These are phyloP conservation scores for Teleopsis dalmanni DNA, from an alignment of 1,140 invertebrate species.

Conservation along the genomic window DNA sequence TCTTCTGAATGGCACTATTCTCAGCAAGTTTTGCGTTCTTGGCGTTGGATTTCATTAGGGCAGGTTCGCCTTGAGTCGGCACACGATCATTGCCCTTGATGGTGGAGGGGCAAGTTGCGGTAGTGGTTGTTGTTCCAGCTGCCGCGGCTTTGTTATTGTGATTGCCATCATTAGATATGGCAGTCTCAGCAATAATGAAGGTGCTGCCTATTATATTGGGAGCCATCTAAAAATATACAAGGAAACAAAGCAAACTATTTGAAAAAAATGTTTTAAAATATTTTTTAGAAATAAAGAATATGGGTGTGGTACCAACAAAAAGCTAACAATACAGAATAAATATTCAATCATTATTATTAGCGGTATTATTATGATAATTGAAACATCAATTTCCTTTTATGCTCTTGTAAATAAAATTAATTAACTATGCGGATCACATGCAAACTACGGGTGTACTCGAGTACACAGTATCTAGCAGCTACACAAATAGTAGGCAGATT, in stretches of 20 bases:
- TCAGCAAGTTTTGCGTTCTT: constrained; percentile 3
- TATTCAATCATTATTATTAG: not conserved
- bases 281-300: not conserved
- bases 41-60: not conserved
- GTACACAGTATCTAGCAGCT: too few relatives aligned
- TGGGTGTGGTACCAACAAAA: not conserved
- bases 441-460: too few relatives aligned
- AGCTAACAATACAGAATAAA: not conserved
- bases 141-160: constrained; percentile 12
- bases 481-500: too few relatives aligned
- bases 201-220: constrained; percentile 42
- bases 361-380: not conserved
- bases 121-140: constrained; percentile 8
- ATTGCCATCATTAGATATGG: constrained; percentile 35
- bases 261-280: not conserved
- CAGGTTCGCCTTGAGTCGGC: constrained; percentile 5
- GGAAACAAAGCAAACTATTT: not conserved
- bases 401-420: not conserved
- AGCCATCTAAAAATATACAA: constrained; percentile 27
- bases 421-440: too few relatives aligned
- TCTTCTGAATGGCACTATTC: not conserved
- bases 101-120: constrained; percentile 5
- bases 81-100: constrained; percentile 11
- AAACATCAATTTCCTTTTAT: not conserved
- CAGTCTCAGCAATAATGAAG: constrained; percentile 38